phyloP scores from a whole-genome alignment of 2,888 invertebrate genomes.

The Machimus atricapillus region DNA sequence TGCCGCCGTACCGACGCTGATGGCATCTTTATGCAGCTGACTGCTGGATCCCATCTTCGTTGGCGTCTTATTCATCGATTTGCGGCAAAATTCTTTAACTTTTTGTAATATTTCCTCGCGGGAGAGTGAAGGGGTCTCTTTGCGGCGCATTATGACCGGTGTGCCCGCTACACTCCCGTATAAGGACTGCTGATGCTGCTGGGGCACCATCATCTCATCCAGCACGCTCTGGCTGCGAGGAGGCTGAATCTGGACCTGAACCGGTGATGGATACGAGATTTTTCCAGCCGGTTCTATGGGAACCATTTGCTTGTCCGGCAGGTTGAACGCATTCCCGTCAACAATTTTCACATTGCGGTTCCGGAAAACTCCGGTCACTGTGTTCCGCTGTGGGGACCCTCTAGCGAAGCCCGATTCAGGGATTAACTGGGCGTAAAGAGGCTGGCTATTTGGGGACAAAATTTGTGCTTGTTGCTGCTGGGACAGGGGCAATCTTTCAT shows the following conservation, averaged over 20 bases:
- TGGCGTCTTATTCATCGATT: constrained; percentile 58
- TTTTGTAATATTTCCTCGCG: constrained; percentile 60
- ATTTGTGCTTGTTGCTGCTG: constrained; percentile 21
- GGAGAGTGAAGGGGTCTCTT: constrained; percentile 50
- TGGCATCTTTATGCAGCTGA: constrained; percentile 50
- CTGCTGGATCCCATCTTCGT: constrained; percentile 45
- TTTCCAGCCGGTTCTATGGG: constrained; percentile 35
- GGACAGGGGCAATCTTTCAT: constrained; percentile 46
- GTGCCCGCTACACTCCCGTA: constrained; percentile 51
- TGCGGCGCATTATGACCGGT: constrained; percentile 48
- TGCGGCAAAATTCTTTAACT: constrained; percentile 61
- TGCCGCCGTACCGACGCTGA: not conserved
- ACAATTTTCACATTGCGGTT: constrained; percentile 55
- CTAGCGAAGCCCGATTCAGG: constrained; percentile 54
- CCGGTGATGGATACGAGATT: not conserved
- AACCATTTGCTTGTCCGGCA: constrained; percentile 43
- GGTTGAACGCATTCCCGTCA: constrained; percentile 51
- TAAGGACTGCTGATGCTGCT: constrained; percentile 53
- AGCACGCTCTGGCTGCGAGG: constrained; percentile 59
- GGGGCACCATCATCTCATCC: constrained; percentile 52
- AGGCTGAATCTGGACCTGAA: constrained; percentile 45
- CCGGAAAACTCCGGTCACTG: constrained; percentile 54
- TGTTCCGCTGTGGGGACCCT: constrained; percentile 58
- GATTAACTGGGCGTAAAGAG: constrained; percentile 47
- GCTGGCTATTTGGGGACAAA: constrained; percentile 44